These are phyloP conservation scores for Neodiprion lecontei DNA, from an alignment of 1,140 invertebrate species.

Conservation along the genomic window DNA sequence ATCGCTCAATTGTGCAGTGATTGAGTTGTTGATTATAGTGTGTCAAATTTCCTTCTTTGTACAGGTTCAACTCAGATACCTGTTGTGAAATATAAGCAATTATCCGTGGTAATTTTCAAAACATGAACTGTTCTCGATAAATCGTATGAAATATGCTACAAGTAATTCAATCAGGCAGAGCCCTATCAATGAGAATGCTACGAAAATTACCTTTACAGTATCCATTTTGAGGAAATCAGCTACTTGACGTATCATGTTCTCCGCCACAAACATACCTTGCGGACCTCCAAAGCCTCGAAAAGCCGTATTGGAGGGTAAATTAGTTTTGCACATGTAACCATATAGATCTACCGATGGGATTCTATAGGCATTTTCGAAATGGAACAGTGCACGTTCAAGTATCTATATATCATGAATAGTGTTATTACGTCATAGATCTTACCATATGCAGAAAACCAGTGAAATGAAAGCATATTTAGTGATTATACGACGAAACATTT, in stretches of 20 bases:
- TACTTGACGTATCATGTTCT: conserved; percentile 79
- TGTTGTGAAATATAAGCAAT: conserved; percentile 55
- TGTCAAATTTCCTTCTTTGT: conserved; percentile 79
- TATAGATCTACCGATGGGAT: conserved; percentile 73
- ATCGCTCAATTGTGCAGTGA: conserved; percentile 78
- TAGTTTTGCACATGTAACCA: conserved; percentile 82
- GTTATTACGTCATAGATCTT: no score
- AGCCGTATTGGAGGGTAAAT: conserved; percentile 88
- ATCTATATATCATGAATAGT: conserved; percentile 61
- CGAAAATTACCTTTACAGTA: conserved; percentile 56
- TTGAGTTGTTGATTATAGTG: conserved; percentile 80
- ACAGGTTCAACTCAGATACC: conserved; percentile 79
- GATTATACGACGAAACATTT: neutral
- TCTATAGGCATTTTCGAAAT: conserved; percentile 81
- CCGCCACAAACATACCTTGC: conserved; percentile 86
- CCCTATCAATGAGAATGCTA: neutral
- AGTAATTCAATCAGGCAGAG: neutral
- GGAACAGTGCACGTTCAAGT: conserved; percentile 79
- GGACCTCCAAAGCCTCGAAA: conserved; percentile 91
- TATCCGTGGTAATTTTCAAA: conserved; percentile 30
- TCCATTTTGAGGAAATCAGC: conserved; percentile 74
- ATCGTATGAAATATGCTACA: neutral
- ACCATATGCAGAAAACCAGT: no score
- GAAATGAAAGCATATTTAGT: neutral
- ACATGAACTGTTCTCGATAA: neutral